A percentile compares a stretch with the other conserved stretches of the same genome.
Conservation (phyloP, 2,113 vertebrate genomes). For the Psittacula cyanocephala region DNA sequence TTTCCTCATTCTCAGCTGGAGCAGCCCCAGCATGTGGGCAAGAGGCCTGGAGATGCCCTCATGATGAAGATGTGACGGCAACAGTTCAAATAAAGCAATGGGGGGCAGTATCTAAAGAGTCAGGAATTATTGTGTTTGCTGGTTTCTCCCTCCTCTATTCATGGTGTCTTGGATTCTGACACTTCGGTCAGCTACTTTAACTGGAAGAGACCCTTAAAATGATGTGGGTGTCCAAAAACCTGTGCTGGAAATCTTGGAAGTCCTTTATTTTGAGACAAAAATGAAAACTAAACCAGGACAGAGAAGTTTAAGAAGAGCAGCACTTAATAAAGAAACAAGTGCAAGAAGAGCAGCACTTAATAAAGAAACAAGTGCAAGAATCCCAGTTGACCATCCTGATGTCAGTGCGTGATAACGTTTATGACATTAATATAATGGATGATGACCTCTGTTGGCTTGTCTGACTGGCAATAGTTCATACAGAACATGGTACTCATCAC, state of each 20-base stretch:
- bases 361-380: not conserved
- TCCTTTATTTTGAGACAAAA: conserved; percentile 5
- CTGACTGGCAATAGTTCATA: conserved; percentile 39
- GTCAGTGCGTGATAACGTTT: not conserved
- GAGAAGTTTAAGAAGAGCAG: not conserved
- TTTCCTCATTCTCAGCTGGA: not conserved
- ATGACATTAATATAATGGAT: conserved; percentile 32
- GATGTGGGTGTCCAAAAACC: not conserved
- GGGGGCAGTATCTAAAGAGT: not conserved
- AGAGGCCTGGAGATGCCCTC: not conserved
- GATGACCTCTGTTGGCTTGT: conserved; percentile 4
- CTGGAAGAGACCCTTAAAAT: not conserved
- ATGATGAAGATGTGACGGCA: not conserved
- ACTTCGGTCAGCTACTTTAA: not conserved
- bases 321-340: not conserved
- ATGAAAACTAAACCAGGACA: not conserved
- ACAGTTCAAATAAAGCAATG: not conserved
- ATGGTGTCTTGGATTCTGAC: not conserved
- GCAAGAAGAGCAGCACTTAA: conserved; percentile 9
- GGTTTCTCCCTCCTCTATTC: not conserved
- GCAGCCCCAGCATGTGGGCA: not conserved
- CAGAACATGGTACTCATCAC: conserved; percentile 40
- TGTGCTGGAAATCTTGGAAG: not conserved
- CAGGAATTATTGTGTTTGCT: not conserved
- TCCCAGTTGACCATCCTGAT: conserved; percentile 1